Percentiles rank a stretch among this genome's conserved stretches.
Evolutionary conservation across 2,797 vertebrate species (phyloP).

Genomic region (Phrynocephalus guinanensis): DNA sequence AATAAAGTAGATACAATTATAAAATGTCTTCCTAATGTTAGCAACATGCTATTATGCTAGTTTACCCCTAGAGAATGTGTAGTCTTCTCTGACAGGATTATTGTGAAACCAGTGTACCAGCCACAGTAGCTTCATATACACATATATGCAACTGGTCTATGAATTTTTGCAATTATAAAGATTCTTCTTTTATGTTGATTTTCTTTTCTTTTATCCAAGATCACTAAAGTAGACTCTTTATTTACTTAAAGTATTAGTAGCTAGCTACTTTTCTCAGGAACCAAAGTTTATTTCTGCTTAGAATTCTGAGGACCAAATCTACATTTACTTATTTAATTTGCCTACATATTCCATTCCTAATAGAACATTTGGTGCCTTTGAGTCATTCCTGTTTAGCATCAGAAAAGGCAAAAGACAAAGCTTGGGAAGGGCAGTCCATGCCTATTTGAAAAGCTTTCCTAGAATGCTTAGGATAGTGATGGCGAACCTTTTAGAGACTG

Average conservation of each 20-base stretch:
- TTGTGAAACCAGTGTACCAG: conserved; percentile 48
- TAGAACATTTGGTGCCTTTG: conserved; percentile 51
- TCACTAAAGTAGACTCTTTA: conserved; percentile 22
- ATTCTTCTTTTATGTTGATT: neutral
- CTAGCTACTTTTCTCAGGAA: conserved; percentile 27
- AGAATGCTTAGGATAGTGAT: neutral
- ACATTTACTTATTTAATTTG: conserved; percentile 48
- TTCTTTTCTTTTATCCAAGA: neutral
- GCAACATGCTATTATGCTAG: neutral
- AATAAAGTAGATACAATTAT: conserved; percentile 13
- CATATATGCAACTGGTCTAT: conserved; percentile 8
- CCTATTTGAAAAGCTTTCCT: neutral
- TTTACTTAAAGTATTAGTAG: conserved; percentile 46
- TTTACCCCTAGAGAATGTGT: too few species aligned
- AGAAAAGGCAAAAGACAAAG: conserved; percentile 33
- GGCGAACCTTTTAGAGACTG: too few species aligned
- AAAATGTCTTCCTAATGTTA: conserved; percentile 38
- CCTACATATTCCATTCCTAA: conserved; percentile 50
- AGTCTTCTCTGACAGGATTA: conserved; percentile 47
- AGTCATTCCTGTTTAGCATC: conserved; percentile 44
- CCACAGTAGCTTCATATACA: conserved; percentile 38
- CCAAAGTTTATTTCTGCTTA: conserved; percentile 27
- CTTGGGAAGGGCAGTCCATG: neutral
- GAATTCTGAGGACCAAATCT: conserved; percentile 52
- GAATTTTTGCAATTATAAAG: conserved; percentile 25